Conservation (phyloP, 2,113 vertebrate species). For the Saimiri boliviensis region DNA sequence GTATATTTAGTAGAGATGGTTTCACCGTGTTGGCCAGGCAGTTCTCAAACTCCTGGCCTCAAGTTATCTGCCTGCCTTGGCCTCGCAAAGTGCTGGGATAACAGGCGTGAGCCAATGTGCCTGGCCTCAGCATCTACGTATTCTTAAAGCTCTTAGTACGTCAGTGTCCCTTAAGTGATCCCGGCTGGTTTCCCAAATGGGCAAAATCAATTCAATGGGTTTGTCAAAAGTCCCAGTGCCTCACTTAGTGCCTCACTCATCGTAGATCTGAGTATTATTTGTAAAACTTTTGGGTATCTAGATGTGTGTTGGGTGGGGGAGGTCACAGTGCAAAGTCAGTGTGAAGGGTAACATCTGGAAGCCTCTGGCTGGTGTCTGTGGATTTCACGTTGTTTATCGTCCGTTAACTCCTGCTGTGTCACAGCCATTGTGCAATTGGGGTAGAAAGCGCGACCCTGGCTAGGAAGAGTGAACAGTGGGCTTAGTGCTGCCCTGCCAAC, state of each 20-base stretch:
- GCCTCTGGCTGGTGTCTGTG: background rate
- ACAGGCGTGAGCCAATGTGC: background rate
- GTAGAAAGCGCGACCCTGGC: background rate
- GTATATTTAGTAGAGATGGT: background rate
- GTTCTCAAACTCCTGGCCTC: background rate
- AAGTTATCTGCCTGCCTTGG: background rate
- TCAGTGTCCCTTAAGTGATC: rapidly evolving
- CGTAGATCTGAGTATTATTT: background rate
- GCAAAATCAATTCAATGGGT: background rate
- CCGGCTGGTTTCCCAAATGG: rapidly evolving
- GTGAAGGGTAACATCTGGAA: background rate
- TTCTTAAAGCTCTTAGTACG: background rate
- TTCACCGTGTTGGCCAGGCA: background rate
- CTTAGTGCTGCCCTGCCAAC: background rate
- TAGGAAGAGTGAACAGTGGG: background rate
- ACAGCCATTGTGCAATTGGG: rapidly evolving
- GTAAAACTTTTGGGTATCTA: background rate
- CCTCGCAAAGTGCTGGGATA: background rate
- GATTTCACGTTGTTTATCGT: background rate
- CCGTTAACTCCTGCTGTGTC: background rate
- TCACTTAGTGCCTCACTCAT: background rate
- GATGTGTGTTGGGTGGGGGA: background rate
- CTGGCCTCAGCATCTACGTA: background rate
- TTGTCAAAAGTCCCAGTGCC: rapidly evolving
- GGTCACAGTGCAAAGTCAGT: background rate